Base-by-base conservation (phyloP, 2,888 invertebrate species). In the Ephialtes manifestator region DNA sequence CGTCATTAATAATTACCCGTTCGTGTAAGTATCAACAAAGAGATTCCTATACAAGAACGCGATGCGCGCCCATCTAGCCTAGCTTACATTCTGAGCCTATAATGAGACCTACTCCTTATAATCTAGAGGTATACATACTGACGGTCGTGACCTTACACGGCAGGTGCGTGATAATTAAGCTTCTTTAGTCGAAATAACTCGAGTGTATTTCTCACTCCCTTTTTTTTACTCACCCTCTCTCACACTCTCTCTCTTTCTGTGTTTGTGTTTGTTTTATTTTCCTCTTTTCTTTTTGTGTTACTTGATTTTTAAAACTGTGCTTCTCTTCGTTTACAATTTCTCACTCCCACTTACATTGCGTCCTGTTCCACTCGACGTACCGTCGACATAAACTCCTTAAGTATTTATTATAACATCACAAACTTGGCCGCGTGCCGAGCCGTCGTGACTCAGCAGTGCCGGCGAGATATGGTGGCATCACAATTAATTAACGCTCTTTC, bases 391-490 rank as follows among this genome's bases (percentile, higher is more conserved):
- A 91, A 89, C 90, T 92, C 89, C 91, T 93, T 92, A 94, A 93
- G 91, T 93, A 93, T 93, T 93, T 91, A 89, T 91, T 93, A 93
- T 93, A 94, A 94, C 94, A 94, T 94, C 94, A 94, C 94, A 94
- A 93, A 94, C 93, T 93, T 94, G 92, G 94, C 93, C 91, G 92
- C 91, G 90, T 90, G 92, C 94, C 92, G 94, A 94, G 94, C 91
- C 92, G 90, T 46, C 72, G 48, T 92, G 93, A 92, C 93, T 93
- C 93, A 92, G 93, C 93, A 91, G 89, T 92, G 95, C 95, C 96
- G 83, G 96, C 96, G 95, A 96, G 97, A 97, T 97, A 97, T 97
- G 97, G 96, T 96, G 96, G 96, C 96, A 96, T 96, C 96, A 96
- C 96, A 96, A 93, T 94, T 92, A 93, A 93, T 94, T 92, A 92